Evolutionary conservation across 2,888 invertebrate genomes (phyloP).

Genomic region (Galerucella nymphaeae): DNA sequence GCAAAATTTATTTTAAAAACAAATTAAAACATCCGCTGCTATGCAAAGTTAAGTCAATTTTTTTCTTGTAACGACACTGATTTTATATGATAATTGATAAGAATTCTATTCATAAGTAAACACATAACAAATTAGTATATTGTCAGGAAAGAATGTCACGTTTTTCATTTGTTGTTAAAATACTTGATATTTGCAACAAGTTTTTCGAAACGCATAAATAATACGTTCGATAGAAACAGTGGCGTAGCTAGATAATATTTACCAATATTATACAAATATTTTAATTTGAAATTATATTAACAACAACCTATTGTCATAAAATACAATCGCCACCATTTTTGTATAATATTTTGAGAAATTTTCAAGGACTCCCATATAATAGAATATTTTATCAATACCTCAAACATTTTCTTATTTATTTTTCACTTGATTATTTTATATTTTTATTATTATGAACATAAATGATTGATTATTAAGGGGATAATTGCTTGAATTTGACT

Average conservation of each 20-base stretch:
- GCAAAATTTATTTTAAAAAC: too few relatives aligned
- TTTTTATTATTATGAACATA: not conserved
- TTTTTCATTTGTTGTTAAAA: not conserved
- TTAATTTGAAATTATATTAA: too few relatives aligned
- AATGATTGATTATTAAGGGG: not conserved
- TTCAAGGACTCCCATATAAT: not conserved
- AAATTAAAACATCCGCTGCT: too few relatives aligned
- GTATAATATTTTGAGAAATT: not conserved
- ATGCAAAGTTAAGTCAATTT: too few relatives aligned
- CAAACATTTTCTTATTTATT: not conserved
- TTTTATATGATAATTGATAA: not conserved
- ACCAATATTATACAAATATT: not conserved
- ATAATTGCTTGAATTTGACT: not conserved
- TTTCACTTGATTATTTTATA: not conserved
- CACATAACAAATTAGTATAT: constrained; percentile 8
- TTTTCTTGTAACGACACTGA: too few relatives aligned
- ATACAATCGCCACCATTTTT: too few relatives aligned
- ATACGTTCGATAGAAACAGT: not conserved
- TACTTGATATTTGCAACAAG: not conserved
- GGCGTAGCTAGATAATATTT: not conserved
- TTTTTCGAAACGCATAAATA: not conserved
- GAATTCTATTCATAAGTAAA: not conserved
- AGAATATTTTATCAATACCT: not conserved
- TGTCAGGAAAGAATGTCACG: constrained; percentile 9
- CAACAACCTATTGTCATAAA: too few relatives aligned